phyloP scores from a whole-genome alignment of 2,888 invertebrate species.

The Melikaiella ostensackeni region DNA sequence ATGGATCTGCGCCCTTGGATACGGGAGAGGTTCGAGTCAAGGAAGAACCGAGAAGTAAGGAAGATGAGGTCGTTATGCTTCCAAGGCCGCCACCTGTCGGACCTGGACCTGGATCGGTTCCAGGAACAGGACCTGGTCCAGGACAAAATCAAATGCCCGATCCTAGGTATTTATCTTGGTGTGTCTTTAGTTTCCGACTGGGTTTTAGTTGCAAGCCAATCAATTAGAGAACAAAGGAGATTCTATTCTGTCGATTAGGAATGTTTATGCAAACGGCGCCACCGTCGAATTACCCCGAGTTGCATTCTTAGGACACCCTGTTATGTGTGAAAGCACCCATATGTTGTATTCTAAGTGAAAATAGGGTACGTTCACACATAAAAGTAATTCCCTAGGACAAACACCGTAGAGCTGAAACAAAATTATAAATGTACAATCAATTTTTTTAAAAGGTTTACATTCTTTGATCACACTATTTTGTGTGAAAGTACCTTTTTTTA shows the following conservation, averaged over 20 bases:
- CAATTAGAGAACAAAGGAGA: background rate
- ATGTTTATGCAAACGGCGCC: too few relatives aligned
- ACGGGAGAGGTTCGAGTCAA: constrained; percentile 81
- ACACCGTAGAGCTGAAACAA: too few relatives aligned
- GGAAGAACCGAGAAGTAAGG: constrained; percentile 82
- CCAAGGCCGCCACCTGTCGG: constrained; percentile 67
- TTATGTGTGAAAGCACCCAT: background rate
- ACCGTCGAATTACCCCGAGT: too few relatives aligned
- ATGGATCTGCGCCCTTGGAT: constrained; percentile 77
- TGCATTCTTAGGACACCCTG: too few relatives aligned
- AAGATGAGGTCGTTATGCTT: constrained; percentile 79
- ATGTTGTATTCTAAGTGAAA: background rate
- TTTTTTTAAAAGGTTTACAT: too few relatives aligned
- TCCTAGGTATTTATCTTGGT: constrained; percentile 77
- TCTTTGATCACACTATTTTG: too few relatives aligned
- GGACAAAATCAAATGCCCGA: constrained; percentile 78
- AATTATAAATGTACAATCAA: too few relatives aligned
- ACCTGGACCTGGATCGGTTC: constrained; percentile 56
- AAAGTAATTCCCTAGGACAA: background rate
- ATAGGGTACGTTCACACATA: background rate
- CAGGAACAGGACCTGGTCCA: constrained; percentile 65
- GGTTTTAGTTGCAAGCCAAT: background rate
- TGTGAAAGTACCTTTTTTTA: too few relatives aligned
- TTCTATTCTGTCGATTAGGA: background rate
- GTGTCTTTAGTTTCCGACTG: constrained; percentile 28